Percentiles rank a stretch among this genome's conserved stretches.
phyloP scores from a whole-genome alignment of 2,888 invertebrate genomes.

The Dorcus parallelipipedus region DNA sequence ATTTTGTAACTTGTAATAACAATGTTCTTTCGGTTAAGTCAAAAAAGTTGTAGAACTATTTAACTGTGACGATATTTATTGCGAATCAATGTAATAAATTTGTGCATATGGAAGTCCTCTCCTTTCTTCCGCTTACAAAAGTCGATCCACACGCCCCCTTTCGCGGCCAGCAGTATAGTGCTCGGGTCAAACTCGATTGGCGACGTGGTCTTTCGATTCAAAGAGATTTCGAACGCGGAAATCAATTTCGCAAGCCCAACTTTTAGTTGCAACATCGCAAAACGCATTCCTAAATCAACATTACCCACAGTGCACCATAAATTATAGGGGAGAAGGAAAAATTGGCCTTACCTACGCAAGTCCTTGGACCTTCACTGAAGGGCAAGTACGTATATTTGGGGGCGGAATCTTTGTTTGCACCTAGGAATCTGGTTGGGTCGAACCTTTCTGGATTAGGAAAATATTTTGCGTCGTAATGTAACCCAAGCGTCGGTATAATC shows the following conservation, averaged over 20 bases:
- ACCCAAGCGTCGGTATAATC: constrained; percentile 20
- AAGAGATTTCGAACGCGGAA: constrained; percentile 19
- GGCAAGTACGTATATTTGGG: constrained; percentile 31
- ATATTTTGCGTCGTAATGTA: constrained; percentile 26
- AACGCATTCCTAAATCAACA: constrained; percentile 18
- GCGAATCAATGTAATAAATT: too few species aligned
- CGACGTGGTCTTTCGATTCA: constrained; percentile 18
- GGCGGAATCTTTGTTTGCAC: constrained; percentile 31
- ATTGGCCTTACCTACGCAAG: constrained; percentile 29
- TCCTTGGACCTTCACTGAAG: constrained; percentile 33
- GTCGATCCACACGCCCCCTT: constrained; percentile 18
- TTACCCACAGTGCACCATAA: too few species aligned
- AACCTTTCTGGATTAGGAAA: constrained; percentile 24
- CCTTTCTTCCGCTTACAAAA: neutral
- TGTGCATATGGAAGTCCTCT: too few species aligned
- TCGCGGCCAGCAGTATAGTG: constrained; percentile 8
- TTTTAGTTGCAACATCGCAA: constrained; percentile 26
- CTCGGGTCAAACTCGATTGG: constrained; percentile 17
- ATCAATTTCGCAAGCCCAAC: constrained; percentile 16
- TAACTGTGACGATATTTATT: too few species aligned
- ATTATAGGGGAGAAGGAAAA: too few species aligned
- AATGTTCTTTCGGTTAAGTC: too few species aligned
- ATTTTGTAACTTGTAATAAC: too few species aligned
- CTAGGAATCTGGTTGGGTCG: constrained; percentile 27
- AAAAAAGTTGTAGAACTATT: too few species aligned